Percentiles rank a stretch among this genome's conserved stretches.
Evolutionary conservation across 2,113 vertebrate genomes (phyloP).

Genomic region (Calyptommatus sinebrachiatus): DNA sequence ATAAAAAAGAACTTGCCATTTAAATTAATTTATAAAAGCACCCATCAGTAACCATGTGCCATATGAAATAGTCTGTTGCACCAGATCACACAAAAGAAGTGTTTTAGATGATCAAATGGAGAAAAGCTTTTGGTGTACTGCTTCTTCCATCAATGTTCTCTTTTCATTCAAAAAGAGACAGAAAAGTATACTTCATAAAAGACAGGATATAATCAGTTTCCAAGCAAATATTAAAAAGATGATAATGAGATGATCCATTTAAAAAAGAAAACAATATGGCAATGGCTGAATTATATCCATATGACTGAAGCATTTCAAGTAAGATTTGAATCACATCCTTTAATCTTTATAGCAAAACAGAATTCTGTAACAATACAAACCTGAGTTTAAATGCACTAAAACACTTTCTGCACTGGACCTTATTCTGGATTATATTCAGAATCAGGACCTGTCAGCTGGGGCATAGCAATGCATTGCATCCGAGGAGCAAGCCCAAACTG

Average conservation of each 20-base stretch:
- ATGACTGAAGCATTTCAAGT: background rate
- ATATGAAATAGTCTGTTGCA: background rate
- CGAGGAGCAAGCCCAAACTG: too few species aligned
- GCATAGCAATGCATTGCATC: too few species aligned
- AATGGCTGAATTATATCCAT: background rate
- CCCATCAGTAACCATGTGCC: background rate
- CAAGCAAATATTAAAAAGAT: background rate
- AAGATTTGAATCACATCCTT: background rate
- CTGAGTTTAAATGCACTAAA: too few species aligned
- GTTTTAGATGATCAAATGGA: background rate
- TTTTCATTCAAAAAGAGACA: background rate
- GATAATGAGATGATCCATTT: background rate
- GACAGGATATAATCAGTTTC: background rate
- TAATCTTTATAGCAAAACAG: too few species aligned
- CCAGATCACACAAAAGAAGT: background rate
- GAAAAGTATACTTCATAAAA: background rate
- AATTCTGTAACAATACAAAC: too few species aligned
- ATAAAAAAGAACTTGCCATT: background rate
- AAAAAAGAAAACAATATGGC: background rate
- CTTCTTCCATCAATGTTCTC: background rate
- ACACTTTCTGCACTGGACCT: too few species aligned
- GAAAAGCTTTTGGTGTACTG: background rate
- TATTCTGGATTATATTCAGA: too few species aligned
- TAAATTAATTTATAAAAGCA: background rate
- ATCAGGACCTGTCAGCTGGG: too few species aligned